A percentile compares a stretch with the other conserved stretches of the same genome.
phyloP scores from a whole-genome alignment of 2,113 vertebrate species.

The Craseonycteris thonglongyai region DNA sequence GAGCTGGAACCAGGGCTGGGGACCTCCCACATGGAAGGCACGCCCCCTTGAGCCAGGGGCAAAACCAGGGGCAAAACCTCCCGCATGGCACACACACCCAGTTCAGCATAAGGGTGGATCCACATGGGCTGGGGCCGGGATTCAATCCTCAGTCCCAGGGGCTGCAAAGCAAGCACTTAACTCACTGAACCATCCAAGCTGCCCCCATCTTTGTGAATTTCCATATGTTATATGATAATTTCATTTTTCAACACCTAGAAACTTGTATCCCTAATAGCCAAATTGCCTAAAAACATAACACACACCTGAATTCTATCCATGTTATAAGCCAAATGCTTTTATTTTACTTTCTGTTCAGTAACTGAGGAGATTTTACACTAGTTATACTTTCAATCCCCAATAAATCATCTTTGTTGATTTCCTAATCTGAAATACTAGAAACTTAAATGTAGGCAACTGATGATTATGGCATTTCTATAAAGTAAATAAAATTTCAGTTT shows the following conservation, averaged over 20 bases:
- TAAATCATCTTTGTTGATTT: background rate
- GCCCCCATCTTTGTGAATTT: background rate
- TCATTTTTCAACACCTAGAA: background rate
- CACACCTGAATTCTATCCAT: background rate
- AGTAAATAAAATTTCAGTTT: constrained; percentile 30
- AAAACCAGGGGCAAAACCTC: no score
- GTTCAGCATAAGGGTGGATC: no score
- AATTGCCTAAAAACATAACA: background rate
- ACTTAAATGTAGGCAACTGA: background rate
- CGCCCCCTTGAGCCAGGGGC: no score
- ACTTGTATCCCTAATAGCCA: background rate
- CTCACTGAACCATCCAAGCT: no score
- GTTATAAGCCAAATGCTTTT: background rate
- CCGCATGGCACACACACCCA: no score
- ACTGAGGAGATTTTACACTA: background rate
- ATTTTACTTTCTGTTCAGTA: constrained; percentile 15
- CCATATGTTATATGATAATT: background rate
- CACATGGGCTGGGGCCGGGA: no score
- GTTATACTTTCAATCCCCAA: background rate
- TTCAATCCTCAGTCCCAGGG: no score
- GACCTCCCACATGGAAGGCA: no score
- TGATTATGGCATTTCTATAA: constrained; percentile 1
- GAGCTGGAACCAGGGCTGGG: no score
- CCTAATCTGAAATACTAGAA: background rate
- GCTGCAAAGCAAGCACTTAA: no score